A percentile compares a stretch with the other conserved stretches of the same genome.
These are phyloP conservation scores for Eilema depressum DNA, from an alignment of 2,888 invertebrate genomes.

Conservation along the genomic window DNA sequence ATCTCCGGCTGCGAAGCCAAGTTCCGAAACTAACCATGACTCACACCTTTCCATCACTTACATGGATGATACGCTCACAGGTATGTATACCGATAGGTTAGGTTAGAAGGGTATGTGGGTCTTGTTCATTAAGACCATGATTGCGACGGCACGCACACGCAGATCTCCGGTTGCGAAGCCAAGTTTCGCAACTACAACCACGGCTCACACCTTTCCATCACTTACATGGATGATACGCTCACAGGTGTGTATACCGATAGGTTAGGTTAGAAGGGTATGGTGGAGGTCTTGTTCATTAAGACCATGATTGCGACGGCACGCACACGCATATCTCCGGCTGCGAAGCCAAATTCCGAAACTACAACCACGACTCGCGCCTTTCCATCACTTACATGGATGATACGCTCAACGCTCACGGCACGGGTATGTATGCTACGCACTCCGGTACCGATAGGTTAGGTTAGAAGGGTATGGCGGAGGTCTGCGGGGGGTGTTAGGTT, in stretches of 20 bases:
- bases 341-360: conserved; percentile 97
- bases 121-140: conserved; percentile 98
- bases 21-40: conserved; percentile 96
- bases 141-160: conserved; percentile 98
- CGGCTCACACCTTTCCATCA: conserved; percentile 96
- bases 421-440: conserved; percentile 90
- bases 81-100: conserved; percentile 68
- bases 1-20: conserved; percentile 98
- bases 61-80: conserved; percentile 95
- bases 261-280: too few relatives aligned
- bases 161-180: conserved; percentile 98
- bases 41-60: conserved; percentile 97
- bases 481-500: too few relatives aligned
- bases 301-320: conserved; percentile 99
- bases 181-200: conserved; percentile 96
- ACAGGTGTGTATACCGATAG: conserved; percentile 86
- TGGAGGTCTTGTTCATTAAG: conserved; percentile 89
- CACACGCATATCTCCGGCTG: conserved; percentile 99
- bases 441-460: too few relatives aligned
- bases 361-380: conserved; percentile 96
- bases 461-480: too few relatives aligned
- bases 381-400: conserved; percentile 97
- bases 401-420: too few relatives aligned
- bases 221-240: conserved; percentile 96
- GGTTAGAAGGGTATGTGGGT: too few relatives aligned